Evolutionary conservation across 2,888 invertebrate species (phyloP), one percentile per base, ranked within the genome.

Genomic region (Trisateles emortualis): DNA sequence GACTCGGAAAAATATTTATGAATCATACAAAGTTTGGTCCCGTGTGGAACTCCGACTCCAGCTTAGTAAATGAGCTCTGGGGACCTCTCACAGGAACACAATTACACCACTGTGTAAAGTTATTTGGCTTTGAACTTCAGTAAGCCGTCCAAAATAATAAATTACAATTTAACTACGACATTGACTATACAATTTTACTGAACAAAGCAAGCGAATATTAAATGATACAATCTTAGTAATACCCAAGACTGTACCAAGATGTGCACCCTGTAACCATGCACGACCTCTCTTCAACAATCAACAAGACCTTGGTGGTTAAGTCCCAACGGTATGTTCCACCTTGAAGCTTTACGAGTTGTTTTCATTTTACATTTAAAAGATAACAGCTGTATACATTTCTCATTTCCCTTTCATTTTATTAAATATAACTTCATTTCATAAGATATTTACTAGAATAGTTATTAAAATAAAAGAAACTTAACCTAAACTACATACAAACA

Each of bases 281-380:
- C 48, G 48, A 54, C 29, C 48, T 40, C 17, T 26, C 17, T 42
- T 29, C 14, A 36, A 22, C 19, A 30, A 39, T 29, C 14, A 36
- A 22, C 19, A 30, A 39, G 29, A 56, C 72, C 68, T 72, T 68
- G 69, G 36, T 24, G 17, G 56, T 32, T 48, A 44, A 35, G 13
- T 26, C 22, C 43, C 17, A 38, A 55, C 39, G 24, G 17, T 36
- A 42, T 42, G 9, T n/a, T 14, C 13, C 52, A 35, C 61, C 61
- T 68, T 72, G 65, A 53, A 64, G 33, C n/a, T 51, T 49, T 45
- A 54, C 33, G 26, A 38, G 39, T 48, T 43, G 26, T 47, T 39
- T 39, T 33, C 47, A 19, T 26, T 16, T 19, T 9, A n/a, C 26
- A 14, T 42, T 24, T 22, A 16, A 22, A 50, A 49, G 3, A 44